These are phyloP conservation scores for Paelopatides confundens DNA, from an alignment of 53 echinoderm and acorn worm species.

Conservation along the genomic window DNA sequence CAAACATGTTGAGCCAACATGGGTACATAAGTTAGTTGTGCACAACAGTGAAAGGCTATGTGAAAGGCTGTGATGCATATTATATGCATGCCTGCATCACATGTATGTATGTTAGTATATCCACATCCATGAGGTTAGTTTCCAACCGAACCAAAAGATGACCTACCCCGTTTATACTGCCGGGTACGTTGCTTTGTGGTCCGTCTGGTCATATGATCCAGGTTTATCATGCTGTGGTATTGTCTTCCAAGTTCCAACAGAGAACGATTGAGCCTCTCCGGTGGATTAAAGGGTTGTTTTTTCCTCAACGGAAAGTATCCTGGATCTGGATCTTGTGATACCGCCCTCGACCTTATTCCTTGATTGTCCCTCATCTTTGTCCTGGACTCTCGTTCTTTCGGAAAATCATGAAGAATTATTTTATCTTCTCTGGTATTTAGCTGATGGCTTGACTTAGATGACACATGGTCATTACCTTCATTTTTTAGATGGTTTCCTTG, in stretches of 20 bases:
- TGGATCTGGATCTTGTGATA: slow-evolving; percentile 13
- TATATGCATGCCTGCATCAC: background rate
- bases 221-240: slow-evolving; percentile 44
- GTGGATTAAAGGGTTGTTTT: slow-evolving; percentile 8
- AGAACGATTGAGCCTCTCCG: slow-evolving; percentile 7
- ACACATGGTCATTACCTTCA: background rate
- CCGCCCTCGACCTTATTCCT: background rate
- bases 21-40: too few relatives aligned
- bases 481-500: background rate
- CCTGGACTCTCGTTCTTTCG: slow-evolving; percentile 14
- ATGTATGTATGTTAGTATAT: background rate
- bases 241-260: background rate
- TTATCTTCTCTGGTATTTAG: background rate
- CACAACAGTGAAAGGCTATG: too few relatives aligned
- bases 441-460: background rate
- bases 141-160: background rate
- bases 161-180: background rate
- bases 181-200: background rate
- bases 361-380: background rate
- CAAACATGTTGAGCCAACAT: too few relatives aligned
- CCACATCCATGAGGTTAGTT: background rate
- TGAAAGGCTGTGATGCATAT: background rate
- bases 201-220: background rate
- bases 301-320: slow-evolving; percentile 34
- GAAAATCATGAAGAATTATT: background rate